Percentiles rank a stretch among this genome's conserved stretches.
phyloP scores from a whole-genome alignment of 2,888 invertebrate genomes.

The Alcis repandata region DNA sequence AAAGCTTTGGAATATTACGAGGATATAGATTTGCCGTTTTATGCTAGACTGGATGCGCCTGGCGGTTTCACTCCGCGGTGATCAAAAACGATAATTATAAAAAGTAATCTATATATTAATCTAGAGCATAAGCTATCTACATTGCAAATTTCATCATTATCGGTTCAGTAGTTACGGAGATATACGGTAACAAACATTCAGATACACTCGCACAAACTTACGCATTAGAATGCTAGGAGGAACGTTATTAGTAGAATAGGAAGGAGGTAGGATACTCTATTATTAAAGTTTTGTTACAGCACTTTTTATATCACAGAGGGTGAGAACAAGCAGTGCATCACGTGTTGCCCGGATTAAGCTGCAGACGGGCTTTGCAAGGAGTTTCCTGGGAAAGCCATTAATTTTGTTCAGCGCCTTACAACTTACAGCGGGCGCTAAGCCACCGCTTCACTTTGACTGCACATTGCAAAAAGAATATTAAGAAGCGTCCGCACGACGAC shows the following conservation, averaged over 20 bases:
- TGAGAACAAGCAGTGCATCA: conserved; percentile 58
- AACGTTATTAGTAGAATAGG: too few relatives aligned
- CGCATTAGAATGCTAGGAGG: too few relatives aligned
- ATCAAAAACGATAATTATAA: too few relatives aligned
- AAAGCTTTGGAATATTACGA: conserved; percentile 16
- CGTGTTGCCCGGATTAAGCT: conserved; percentile 65
- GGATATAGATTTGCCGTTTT: background rate
- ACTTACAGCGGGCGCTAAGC: conserved; percentile 67
- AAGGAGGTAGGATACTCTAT: too few relatives aligned
- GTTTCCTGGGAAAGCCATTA: conserved; percentile 66
- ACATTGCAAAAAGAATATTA: conserved; percentile 66
- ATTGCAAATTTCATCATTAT: too few relatives aligned
- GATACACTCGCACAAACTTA: too few relatives aligned
- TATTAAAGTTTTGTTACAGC: conserved; percentile 10
- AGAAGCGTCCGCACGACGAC: conserved; percentile 53
- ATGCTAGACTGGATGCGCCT: too few relatives aligned
- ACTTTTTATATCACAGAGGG: conserved; percentile 34
- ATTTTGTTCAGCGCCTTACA: conserved; percentile 75
- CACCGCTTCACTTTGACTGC: conserved; percentile 60
- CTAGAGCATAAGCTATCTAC: too few relatives aligned
- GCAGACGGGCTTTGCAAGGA: conserved; percentile 59
- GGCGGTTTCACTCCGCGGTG: too few relatives aligned
- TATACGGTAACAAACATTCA: too few relatives aligned
- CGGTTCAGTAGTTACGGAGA: too few relatives aligned
- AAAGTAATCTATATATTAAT: too few relatives aligned